phyloP scores from a whole-genome alignment of 2,797 vertebrate genomes.

The Enteromius viviparus region DNA sequence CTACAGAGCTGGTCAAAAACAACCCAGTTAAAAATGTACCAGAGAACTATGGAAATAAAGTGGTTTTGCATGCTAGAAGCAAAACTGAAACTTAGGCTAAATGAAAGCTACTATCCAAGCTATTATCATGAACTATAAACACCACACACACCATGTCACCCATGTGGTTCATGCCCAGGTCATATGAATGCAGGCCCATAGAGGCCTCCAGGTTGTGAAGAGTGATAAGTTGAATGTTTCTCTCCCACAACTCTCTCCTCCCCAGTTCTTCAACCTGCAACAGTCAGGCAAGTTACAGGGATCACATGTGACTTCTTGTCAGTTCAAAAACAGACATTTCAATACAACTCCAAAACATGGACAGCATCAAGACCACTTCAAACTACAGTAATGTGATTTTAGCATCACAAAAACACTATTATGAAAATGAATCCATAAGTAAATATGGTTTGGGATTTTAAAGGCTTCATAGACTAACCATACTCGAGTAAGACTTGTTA shows the following conservation, averaged over 20 bases:
- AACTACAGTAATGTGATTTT: not conserved
- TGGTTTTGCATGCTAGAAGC: not conserved
- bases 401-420: not conserved
- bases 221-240: conserved; percentile 82
- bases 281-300: not conserved
- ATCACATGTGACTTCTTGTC: not conserved
- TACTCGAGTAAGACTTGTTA: conserved; percentile 72
- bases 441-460: not conserved
- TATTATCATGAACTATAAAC: not conserved
- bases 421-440: not conserved
- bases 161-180: conserved; percentile 88
- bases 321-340: not conserved
- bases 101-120: not conserved
- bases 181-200: conserved; percentile 86
- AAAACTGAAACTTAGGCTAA: not conserved
- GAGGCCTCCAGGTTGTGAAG: conserved; percentile 91
- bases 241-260: conserved; percentile 86
- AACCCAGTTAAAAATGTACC: not conserved
- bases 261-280: conserved; percentile 77
- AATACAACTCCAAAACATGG: not conserved
- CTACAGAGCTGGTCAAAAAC: not conserved
- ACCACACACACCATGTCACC: conserved; percentile 83
- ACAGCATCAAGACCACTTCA: not conserved
- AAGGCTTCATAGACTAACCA: conserved; percentile 66
- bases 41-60: not conserved